A percentile compares a stretch with the other conserved stretches of the same genome.
phyloP scores from a whole-genome alignment of 2,113 vertebrate genomes.

The Dasypus novemcinctus region DNA sequence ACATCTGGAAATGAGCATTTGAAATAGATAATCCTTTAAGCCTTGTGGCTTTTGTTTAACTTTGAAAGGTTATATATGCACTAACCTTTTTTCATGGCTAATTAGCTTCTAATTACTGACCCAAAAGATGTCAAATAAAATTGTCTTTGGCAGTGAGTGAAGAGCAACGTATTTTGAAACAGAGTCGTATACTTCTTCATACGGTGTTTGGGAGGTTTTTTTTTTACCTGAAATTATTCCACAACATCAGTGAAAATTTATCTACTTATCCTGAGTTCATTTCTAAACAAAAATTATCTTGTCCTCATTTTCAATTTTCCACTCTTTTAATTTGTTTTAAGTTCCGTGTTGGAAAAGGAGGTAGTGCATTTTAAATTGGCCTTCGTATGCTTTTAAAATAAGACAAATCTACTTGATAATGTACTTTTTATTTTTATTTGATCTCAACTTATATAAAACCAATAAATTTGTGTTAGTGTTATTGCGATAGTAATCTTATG shows the following conservation, averaged over 20 bases:
- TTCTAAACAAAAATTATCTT: slow-evolving; percentile 47
- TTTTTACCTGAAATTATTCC: too few relatives aligned
- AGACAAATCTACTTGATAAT: too few relatives aligned
- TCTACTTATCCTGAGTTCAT: slow-evolving; percentile 43
- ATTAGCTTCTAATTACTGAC: slow-evolving; percentile 77
- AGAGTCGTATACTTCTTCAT: slow-evolving; percentile 68
- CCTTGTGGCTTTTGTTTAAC: too few relatives aligned
- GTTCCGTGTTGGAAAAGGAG: too few relatives aligned
- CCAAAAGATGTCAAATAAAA: slow-evolving; percentile 65
- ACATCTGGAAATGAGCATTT: too few relatives aligned
- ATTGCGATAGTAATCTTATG: slow-evolving; percentile 82
- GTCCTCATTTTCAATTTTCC: slow-evolving; percentile 68
- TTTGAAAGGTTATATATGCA: slow-evolving; percentile 80
- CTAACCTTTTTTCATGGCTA: slow-evolving; percentile 80
- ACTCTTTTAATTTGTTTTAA: slow-evolving; percentile 66
- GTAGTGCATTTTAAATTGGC: slow-evolving; percentile 86
- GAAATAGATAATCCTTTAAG: too few relatives aligned
- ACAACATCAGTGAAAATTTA: slow-evolving; percentile 59
- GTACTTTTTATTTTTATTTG: slow-evolving; percentile 85
- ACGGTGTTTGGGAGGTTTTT: slow-evolving; percentile 50
- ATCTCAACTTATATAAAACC: slow-evolving; percentile 86
- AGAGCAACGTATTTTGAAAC: slow-evolving; percentile 55
- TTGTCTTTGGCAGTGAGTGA: too few relatives aligned
- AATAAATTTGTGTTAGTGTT: slow-evolving; percentile 85
- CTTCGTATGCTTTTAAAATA: too few relatives aligned